A percentile compares a stretch with the other conserved stretches of the same genome.
These are phyloP conservation scores for Plagodis pulveraria DNA, from an alignment of 2,888 invertebrate genomes.

Conservation along the genomic window DNA sequence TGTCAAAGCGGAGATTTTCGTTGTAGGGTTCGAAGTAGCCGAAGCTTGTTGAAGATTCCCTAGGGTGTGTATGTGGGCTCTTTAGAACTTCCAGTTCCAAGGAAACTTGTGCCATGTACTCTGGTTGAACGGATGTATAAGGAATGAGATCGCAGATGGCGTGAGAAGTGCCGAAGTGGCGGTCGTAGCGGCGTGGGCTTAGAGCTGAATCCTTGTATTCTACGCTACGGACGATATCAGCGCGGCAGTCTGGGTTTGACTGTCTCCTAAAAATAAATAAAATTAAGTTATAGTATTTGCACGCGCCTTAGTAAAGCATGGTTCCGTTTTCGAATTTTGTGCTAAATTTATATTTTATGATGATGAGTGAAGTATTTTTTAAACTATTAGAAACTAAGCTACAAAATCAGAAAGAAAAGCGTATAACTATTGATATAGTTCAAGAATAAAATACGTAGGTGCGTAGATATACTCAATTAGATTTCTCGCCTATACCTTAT, in stretches of 20 bases:
- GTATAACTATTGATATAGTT: no score
- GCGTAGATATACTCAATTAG: no score
- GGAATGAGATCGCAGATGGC: constrained; percentile 77
- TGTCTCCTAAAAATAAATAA: constrained; percentile 41
- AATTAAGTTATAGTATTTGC: neutral
- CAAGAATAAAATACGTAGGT: no score
- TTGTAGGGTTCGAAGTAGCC: constrained; percentile 69
- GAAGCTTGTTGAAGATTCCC: constrained; percentile 56
- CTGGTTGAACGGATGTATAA: constrained; percentile 48
- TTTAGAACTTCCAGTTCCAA: constrained; percentile 80
- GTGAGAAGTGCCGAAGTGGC: constrained; percentile 49
- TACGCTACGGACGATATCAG: constrained; percentile 79
- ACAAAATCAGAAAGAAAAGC: no score
- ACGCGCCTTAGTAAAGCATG: no score
- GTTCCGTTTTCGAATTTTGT: no score
- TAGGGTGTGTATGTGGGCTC: constrained; percentile 52
- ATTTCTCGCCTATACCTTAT: no score
- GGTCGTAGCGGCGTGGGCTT: constrained; percentile 57
- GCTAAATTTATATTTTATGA: no score
- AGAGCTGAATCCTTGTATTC: constrained; percentile 67
- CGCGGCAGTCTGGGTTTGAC: constrained; percentile 70
- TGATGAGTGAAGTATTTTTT: no score
- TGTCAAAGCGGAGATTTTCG: constrained; percentile 57
- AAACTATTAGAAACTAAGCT: no score
- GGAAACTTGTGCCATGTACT: constrained; percentile 79